Base-by-base conservation (phyloP, 2,797 vertebrate species). In the Tokudaia tokunoshimensis region DNA sequence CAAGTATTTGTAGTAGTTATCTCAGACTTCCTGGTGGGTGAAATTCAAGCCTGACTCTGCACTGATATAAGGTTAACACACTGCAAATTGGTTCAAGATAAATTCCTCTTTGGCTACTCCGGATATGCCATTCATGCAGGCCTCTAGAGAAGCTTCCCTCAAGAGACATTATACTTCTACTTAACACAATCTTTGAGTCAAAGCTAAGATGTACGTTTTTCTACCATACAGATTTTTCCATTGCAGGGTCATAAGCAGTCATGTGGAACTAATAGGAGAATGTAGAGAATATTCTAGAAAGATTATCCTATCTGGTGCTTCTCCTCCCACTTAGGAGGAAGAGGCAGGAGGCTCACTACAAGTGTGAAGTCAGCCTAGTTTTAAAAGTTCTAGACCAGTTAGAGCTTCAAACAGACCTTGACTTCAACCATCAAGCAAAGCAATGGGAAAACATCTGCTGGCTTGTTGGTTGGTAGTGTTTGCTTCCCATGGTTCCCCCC, bases 11-110 rank as follows among this genome's bases (percentile, higher is more conserved):
- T 50, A 76, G 29, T 80, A 67, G 17, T 50, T 81, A 26, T 84
- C 22, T 94, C 70, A 70, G 34, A 90, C 7, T 63, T 90, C 67
- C 5, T 87, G 31, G n/a, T 89, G 57, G 34, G 65, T 34, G 29
- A 72, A 81, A 85, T 91, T 81, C 65, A 93, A 78, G 82, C 80
- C 70, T 44, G 86, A 59, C 17, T 85, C 41, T 82, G 20, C 34
- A 59, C 2, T 74, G n/a, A 87, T 31, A 13, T 70, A 41, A 79
- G 41, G 63, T 59, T 52, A 89, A 65, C 78, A 91, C 90, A 61
- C 55, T 61, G 8, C 22, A 65, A 75, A 70, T 63, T 72, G 34
- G 52, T 76, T 94, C 37, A 76, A 92, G 89, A 87, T 84, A 87
- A 96, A 79, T 65, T 3, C 37, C 41, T 67, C 79, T 3, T 91